phyloP scores from a whole-genome alignment of 1,140 invertebrate genomes.

The Solenopsis invicta region DNA sequence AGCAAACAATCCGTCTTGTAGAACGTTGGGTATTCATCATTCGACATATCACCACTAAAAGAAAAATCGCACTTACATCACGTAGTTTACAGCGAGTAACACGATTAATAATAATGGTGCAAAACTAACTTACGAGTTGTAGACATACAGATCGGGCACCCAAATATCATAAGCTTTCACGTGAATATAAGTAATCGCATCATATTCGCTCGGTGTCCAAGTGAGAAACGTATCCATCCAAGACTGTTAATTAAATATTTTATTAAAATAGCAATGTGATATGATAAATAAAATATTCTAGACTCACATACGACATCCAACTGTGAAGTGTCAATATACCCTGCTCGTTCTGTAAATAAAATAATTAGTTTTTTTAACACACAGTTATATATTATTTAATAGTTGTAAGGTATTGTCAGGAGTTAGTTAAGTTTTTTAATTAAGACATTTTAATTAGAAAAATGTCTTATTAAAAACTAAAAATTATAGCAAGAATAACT shows the following conservation, averaged over 20 bases:
- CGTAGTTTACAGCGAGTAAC: background rate
- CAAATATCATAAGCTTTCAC: slow-evolving; percentile 84
- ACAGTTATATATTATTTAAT: slow-evolving; percentile 28
- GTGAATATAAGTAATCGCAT: slow-evolving; percentile 82
- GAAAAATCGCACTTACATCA: slow-evolving; percentile 15
- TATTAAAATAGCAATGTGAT: background rate
- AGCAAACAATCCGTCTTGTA: slow-evolving; percentile 77
- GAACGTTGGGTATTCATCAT: slow-evolving; percentile 50
- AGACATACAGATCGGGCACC: slow-evolving; percentile 87
- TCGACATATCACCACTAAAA: slow-evolving; percentile 78
- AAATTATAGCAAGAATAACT: background rate
- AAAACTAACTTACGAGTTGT: slow-evolving; percentile 85
- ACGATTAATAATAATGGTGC: background rate
- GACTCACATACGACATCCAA: slow-evolving; percentile 81
- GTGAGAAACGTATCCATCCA: slow-evolving; percentile 86
- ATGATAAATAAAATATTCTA: slow-evolving; percentile 1
- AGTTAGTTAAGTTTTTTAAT: background rate
- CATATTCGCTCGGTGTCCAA: slow-evolving; percentile 85
- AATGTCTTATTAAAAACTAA: background rate
- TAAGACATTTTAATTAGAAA: background rate
- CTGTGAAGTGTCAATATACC: slow-evolving; percentile 77
- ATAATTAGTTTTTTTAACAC: background rate
- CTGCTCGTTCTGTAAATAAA: slow-evolving; percentile 69
- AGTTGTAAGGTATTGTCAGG: background rate
- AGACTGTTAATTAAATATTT: slow-evolving; percentile 73